Conservation (phyloP, 2,888 invertebrate species). For the Siphlonurus alternatus region DNA sequence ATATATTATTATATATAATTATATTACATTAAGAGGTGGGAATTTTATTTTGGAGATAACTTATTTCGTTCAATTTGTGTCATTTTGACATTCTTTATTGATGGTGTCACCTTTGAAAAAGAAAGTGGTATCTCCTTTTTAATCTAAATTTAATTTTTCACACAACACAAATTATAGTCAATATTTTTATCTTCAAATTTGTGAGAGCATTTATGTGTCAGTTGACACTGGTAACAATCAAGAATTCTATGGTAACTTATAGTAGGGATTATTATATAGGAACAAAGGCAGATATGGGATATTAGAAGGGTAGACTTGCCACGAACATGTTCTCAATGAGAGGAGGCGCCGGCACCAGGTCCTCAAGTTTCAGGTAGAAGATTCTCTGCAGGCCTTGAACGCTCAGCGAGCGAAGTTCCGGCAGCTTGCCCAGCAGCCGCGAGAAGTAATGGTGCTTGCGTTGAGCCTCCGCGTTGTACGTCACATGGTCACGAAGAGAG, state of each 20-base stretch:
- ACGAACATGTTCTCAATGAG: conserved; percentile 92
- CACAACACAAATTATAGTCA: too few species aligned
- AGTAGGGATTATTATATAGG: not conserved
- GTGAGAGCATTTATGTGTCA: too few species aligned
- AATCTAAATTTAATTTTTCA: too few species aligned
- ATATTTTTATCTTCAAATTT: too few species aligned
- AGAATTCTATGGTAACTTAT: not conserved
- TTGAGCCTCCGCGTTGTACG: conserved; percentile 75
- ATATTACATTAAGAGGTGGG: too few species aligned
- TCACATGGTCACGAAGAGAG: conserved; percentile 89
- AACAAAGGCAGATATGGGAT: not conserved
- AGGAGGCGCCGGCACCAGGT: conserved; percentile 78
- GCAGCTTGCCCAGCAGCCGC: conserved; percentile 76
- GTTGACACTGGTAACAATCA: too few species aligned
- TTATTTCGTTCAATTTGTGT: too few species aligned
- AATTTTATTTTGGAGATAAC: too few species aligned
- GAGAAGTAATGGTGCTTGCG: conserved; percentile 89
- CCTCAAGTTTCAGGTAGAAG: conserved; percentile 85
- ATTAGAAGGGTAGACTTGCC: conserved; percentile 79
- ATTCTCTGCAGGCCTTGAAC: conserved; percentile 89
- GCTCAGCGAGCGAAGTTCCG: conserved; percentile 80
- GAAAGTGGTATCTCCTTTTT: too few species aligned
- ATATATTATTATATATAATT: too few species aligned
- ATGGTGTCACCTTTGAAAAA: too few species aligned
- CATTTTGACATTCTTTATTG: too few species aligned